phyloP scores from a whole-genome alignment of 2,797 vertebrate species.

The Peromyscus eremicus region DNA sequence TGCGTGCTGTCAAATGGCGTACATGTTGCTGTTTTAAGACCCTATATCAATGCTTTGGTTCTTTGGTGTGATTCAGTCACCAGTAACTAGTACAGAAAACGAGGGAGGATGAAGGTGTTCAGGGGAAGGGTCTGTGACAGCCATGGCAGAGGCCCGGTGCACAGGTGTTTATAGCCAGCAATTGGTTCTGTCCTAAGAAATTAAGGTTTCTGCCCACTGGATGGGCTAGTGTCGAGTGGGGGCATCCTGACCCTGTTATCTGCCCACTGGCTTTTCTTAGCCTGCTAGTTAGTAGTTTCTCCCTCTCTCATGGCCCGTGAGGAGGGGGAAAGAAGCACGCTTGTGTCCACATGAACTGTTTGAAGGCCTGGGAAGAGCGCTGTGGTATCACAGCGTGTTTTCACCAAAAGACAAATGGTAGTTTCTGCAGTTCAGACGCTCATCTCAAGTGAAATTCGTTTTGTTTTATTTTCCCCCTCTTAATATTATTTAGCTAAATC shows the following conservation, averaged over 20 bases:
- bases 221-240: not conserved
- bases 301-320: not conserved
- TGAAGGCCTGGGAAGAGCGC: not conserved
- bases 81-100: not conserved
- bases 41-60: not conserved
- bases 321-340: not conserved
- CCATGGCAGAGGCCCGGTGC: not conserved
- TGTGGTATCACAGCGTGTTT: not conserved
- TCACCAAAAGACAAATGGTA: not conserved
- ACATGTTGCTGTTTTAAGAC: not conserved
- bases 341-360: not conserved
- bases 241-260: not conserved
- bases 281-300: not conserved
- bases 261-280: not conserved
- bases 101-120: not conserved
- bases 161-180: not conserved
- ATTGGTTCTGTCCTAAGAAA: not conserved
- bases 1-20: not conserved
- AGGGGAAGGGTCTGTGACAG: not conserved
- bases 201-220: not conserved
- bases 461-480: not conserved
- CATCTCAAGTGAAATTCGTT: not conserved
- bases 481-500: conserved; percentile 26
- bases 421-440: not conserved
- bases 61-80: not conserved